Percentiles rank a stretch among this genome's conserved stretches.
These are phyloP conservation scores for Drosophila lutescens DNA, from an alignment of 2,888 invertebrate species.

Conservation along the genomic window DNA sequence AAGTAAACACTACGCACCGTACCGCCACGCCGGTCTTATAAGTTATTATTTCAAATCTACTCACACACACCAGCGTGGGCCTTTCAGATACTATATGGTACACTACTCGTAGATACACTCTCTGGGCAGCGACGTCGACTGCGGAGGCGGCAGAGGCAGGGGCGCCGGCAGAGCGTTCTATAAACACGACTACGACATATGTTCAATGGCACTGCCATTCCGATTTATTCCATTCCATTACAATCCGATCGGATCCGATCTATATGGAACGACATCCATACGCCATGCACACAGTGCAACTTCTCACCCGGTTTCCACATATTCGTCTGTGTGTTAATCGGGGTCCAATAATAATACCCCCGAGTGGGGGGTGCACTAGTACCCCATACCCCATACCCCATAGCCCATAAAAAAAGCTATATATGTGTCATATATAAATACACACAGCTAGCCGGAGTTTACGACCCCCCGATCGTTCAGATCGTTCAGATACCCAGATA, in stretches of 20 bases:
- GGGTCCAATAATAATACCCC: slow-evolving; percentile 38
- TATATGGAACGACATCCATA: slow-evolving; percentile 36
- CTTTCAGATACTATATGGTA: slow-evolving; percentile 13
- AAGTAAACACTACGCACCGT: slow-evolving; percentile 69
- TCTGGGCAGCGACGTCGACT: not conserved
- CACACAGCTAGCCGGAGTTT: not conserved
- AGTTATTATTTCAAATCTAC: slow-evolving; percentile 66
- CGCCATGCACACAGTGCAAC: slow-evolving; percentile 1
- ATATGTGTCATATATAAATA: slow-evolving; percentile 13
- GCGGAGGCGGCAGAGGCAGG: not conserved
- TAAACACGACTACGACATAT: slow-evolving; percentile 32
- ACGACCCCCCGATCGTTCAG: slow-evolving; percentile 4
- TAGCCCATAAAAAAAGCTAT: slow-evolving; percentile 3
- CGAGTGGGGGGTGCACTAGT: not conserved
- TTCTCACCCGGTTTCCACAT: not conserved
- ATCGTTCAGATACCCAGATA: not conserved
- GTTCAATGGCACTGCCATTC: slow-evolving; percentile 21
- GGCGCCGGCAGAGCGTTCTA: slow-evolving; percentile 29
- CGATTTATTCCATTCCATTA: slow-evolving; percentile 4
- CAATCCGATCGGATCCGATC: slow-evolving; percentile 30
- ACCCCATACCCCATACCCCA: not conserved
- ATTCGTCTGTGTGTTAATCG: slow-evolving; percentile 35
- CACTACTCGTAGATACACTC: slow-evolving; percentile 20
- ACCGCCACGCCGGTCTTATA: slow-evolving; percentile 68
- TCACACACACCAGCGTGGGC: slow-evolving; percentile 7